phyloP scores from a whole-genome alignment of 1,140 invertebrate species.

The Dufourea novaeangliae region DNA sequence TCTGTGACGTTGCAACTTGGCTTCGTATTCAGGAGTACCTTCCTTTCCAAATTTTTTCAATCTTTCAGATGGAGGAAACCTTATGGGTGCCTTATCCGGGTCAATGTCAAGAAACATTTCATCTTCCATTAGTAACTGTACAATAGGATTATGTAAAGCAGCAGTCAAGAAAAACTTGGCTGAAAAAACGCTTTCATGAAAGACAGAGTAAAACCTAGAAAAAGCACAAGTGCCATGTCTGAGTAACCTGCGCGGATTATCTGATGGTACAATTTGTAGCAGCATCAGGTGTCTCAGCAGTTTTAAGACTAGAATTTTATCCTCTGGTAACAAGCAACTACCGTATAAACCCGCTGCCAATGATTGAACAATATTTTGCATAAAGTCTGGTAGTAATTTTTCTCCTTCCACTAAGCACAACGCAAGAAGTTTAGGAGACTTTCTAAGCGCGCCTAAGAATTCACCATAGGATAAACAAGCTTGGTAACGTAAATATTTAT shows the following conservation, averaged over 20 bases:
- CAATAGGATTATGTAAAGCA: conserved; percentile 94
- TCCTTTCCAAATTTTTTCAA: conserved; percentile 91
- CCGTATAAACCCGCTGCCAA: conserved; percentile 92
- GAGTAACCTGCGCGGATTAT: conserved; percentile 92
- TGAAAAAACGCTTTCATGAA: conserved; percentile 95
- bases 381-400: conserved; percentile 83
- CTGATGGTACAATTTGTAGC: conserved; percentile 90
- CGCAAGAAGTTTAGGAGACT: conserved; percentile 91
- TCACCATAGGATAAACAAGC: conserved; percentile 90
- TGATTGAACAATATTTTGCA: conserved; percentile 87
- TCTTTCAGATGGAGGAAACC: conserved; percentile 87
- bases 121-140: conserved; percentile 95
- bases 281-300: conserved; percentile 91
- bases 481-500: conserved; percentile 92
- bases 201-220: conserved; percentile 92
- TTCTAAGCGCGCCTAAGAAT: conserved; percentile 89
- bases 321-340: conserved; percentile 90
- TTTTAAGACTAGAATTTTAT: conserved; percentile 90
- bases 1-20: conserved; percentile 89
- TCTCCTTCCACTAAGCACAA: conserved; percentile 91
- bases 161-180: conserved; percentile 96
- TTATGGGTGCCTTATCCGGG: conserved; percentile 91
- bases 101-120: conserved; percentile 97
- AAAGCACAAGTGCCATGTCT: conserved; percentile 94
- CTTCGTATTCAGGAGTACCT: conserved; percentile 86